A percentile compares a stretch with the other conserved stretches of the same genome.
Conservation (phyloP, 2,113 vertebrate species). For the Ageneiosus marmoratus region DNA sequence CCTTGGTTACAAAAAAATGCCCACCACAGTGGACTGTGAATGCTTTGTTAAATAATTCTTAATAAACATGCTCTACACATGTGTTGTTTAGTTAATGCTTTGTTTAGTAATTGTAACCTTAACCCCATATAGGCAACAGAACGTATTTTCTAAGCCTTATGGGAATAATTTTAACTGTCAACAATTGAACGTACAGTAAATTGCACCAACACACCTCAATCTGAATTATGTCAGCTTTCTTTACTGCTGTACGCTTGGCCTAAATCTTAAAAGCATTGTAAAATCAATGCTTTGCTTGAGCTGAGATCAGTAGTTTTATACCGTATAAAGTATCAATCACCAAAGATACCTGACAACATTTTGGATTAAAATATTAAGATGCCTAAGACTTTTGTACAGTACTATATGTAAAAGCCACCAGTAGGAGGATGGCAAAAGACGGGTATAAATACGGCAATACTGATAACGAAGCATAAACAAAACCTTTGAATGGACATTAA, state of each 20-base stretch:
- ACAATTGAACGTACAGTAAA: neutral
- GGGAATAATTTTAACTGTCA: neutral
- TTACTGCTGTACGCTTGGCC: neutral
- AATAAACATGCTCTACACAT: neutral
- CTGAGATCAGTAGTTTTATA: no score
- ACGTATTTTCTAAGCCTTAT: neutral
- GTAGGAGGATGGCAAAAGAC: no score
- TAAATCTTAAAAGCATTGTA: neutral
- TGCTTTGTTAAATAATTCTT: neutral
- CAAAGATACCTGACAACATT: no score
- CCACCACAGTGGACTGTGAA: neutral
- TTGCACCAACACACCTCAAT: neutral
- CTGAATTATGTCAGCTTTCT: neutral
- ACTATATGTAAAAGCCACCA: no score
- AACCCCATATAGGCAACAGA: no score
- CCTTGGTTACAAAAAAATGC: neutral
- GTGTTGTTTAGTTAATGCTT: neutral
- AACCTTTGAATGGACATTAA: no score
- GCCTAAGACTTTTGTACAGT: no score
- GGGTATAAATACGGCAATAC: no score
- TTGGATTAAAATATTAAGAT: no score
- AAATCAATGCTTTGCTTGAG: no score
- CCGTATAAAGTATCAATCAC: no score
- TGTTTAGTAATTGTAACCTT: neutral
- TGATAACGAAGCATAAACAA: no score